Base-by-base conservation (phyloP, 1,140 invertebrate species). In the Listronotus bonariensis region DNA sequence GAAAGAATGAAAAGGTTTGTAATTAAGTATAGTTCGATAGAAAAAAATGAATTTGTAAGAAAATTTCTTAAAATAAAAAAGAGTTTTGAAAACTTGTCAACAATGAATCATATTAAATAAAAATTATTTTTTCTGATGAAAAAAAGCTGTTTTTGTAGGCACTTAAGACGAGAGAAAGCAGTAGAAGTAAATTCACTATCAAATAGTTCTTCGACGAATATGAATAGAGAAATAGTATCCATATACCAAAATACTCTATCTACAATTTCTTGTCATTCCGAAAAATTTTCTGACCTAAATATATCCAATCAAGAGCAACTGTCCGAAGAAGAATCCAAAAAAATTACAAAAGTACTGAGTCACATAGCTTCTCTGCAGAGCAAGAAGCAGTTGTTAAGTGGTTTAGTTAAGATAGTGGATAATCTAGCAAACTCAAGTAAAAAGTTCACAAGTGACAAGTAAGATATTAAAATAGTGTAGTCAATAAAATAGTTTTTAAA, bases 1-100 rank as follows among this genome's bases (percentile, higher is more conserved):
- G 75, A 76, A 64, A 69, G 69, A 40, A 11, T 54, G 6, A 70
- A 56, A 59, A 68, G 57, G 49, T 55, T 49, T 31, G 32, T 59
- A 59, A 31, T 46, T 38, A 11, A 9, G n/a, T 43, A 40, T 18
- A 49, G 41, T 34, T 17, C 15, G 6, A 34, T 11, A 26, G 0
- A 15, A 26, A 15, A 40, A 55, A 5, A 41, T 3, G 14, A 8
- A 10, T 55, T 55, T 55, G 6, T 40, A 14, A 42, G 20, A 40
- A 6, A 55, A 34, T 40, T 15, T 42, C 38, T 42, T 26, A 41
- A 41, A 26, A 26, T 26, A 5, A 26, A 5, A 26, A 26, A 5
- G 20, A 26, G 1, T 26, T 3, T 26, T 26, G 20, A 26, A 26
- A 26, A 26, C 20, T 26, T 26, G 20, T 5, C 6, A 6, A 20